Conservation (phyloP, 1,140 invertebrate species). For the Sitophilus oryzae region DNA sequence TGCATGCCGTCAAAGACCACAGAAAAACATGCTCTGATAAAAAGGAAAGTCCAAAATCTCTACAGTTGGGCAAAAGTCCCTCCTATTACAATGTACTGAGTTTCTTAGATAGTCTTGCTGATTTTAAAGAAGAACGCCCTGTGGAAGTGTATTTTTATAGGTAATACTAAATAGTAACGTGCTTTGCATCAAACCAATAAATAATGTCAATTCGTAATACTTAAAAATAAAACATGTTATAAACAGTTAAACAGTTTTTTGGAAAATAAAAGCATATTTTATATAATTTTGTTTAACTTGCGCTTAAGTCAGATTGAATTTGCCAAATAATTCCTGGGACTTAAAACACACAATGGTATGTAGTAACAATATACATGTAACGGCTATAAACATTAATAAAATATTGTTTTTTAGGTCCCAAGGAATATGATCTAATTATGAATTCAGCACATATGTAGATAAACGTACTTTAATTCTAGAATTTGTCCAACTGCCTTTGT, state of each 20-base stretch:
- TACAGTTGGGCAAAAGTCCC: conserved; percentile 10
- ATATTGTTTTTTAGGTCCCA: conserved; percentile 13
- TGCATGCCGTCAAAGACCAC: conserved; percentile 22
- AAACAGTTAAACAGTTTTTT: neutral
- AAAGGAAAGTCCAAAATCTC: neutral
- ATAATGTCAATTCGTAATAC: too few species aligned
- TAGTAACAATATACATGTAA: neutral
- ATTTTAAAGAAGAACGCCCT: conserved; percentile 18
- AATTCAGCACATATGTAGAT: too few species aligned
- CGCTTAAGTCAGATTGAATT: too few species aligned
- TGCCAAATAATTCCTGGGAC: conserved; percentile 2
- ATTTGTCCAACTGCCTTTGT: neutral
- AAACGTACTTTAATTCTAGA: too few species aligned
- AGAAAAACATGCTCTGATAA: neutral
- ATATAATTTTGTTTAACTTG: neutral
- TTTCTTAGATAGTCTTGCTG: conserved; percentile 21
- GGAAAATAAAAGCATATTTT: conserved; percentile 2
- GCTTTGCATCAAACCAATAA: too few species aligned
- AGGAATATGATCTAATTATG: too few species aligned
- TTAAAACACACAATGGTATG: conserved; percentile 1
- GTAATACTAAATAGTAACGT: too few species aligned
- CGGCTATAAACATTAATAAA: conserved; percentile 6
- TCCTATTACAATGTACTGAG: conserved; percentile 26
- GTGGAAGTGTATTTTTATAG: conserved; percentile 19
- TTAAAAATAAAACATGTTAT: too few species aligned